Evolutionary conservation across 2,113 vertebrate genomes (phyloP).

Genomic region (Enhydra lutris): DNA sequence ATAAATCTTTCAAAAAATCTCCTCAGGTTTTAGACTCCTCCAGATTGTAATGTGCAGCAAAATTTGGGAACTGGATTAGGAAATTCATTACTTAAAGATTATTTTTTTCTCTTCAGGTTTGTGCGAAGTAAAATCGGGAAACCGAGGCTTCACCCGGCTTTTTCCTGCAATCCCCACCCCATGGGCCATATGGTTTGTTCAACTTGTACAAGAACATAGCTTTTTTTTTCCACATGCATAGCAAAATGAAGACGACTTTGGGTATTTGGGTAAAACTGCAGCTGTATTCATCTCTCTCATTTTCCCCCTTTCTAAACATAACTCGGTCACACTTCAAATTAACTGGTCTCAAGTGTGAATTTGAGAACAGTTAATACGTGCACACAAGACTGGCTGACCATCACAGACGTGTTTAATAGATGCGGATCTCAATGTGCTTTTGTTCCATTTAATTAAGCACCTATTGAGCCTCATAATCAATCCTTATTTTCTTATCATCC

Average conservation of each 20-base stretch:
- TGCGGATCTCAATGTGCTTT: slow-evolving; percentile 44
- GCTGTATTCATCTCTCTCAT: neutral
- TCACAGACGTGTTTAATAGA: slow-evolving; percentile 55
- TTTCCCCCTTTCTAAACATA: slow-evolving; percentile 42
- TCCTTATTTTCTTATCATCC: slow-evolving; percentile 64
- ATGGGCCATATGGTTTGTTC: neutral
- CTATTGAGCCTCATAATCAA: slow-evolving; percentile 67
- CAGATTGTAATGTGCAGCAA: neutral
- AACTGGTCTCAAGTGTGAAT: slow-evolving; percentile 48
- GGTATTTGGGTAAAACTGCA: neutral
- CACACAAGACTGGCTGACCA: slow-evolving; percentile 49
- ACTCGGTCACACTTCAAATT: slow-evolving; percentile 63
- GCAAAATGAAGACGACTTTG: neutral
- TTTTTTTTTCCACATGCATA: neutral
- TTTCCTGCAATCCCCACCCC: neutral
- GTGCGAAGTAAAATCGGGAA: neutral
- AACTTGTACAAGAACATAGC: neutral
- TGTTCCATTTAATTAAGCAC: slow-evolving; percentile 70
- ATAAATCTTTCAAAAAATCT: neutral
- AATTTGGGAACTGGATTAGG: neutral
- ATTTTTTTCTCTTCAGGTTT: slow-evolving; percentile 12
- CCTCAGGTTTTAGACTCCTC: neutral
- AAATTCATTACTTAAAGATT: slow-evolving; percentile 28
- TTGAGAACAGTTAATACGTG: slow-evolving; percentile 68
- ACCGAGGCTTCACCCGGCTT: neutral